Conservation (phyloP, 2,797 vertebrate species). For the Yasuhikotakia modesta region DNA sequence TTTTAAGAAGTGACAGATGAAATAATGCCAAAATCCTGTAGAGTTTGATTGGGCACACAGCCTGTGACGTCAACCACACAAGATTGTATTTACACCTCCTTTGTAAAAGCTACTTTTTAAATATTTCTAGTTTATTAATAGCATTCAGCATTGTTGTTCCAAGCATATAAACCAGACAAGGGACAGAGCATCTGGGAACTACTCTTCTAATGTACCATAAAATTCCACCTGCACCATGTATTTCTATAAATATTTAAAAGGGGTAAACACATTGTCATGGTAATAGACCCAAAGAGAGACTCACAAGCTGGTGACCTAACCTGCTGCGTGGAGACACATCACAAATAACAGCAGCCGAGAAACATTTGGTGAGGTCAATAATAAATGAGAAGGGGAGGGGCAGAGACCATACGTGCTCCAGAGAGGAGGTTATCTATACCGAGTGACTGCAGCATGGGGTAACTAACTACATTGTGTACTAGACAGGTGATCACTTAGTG, state of each 20-base stretch:
- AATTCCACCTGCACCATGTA: not conserved
- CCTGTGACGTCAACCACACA: not conserved
- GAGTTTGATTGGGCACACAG: not conserved
- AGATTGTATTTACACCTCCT: not conserved
- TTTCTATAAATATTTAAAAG: slow-evolving; percentile 35
- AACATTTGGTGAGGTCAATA: slow-evolving; percentile 50
- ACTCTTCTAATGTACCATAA: not conserved
- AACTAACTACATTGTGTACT: slow-evolving; percentile 26
- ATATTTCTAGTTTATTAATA: too few relatives aligned
- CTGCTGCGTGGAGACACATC: slow-evolving; percentile 31
- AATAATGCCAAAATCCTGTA: not conserved
- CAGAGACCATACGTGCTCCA: slow-evolving; percentile 37
- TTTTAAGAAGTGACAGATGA: not conserved
- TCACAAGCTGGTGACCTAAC: slow-evolving; percentile 45
- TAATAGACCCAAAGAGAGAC: slow-evolving; percentile 32
- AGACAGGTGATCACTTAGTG: slow-evolving; percentile 28
- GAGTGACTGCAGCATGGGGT: slow-evolving; percentile 24
- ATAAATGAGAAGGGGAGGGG: slow-evolving; percentile 44
- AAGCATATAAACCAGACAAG: not conserved
- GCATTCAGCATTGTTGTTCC: too few relatives aligned
- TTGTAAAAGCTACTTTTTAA: too few relatives aligned
- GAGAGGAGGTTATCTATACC: slow-evolving; percentile 31
- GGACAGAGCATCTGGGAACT: not conserved
- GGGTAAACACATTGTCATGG: slow-evolving; percentile 26
- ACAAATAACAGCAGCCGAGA: slow-evolving; percentile 27